Base-by-base conservation (phyloP, 2,113 vertebrate species). In the Aphelocoma coerulescens region DNA sequence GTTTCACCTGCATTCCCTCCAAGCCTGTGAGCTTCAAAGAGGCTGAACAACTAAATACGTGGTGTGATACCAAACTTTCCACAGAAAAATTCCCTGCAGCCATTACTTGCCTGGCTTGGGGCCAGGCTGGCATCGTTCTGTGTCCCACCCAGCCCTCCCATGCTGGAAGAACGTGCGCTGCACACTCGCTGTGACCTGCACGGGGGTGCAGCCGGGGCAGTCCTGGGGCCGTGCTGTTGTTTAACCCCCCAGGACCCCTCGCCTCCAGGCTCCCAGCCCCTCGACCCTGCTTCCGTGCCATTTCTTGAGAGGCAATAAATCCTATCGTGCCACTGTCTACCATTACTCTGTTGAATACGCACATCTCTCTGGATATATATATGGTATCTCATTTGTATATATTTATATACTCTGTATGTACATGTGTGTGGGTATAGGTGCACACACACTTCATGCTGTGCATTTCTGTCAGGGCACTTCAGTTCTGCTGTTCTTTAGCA, bases 291-390 rank as follows among this genome's bases (percentile, higher is more conserved):
- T 97, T 95, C 94, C 37, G 98, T 98, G 98, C 97, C 97, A 98
- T 97, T 97, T 97, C 97, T 96, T 97, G 97, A 98, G 97, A 97
- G 96, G 96, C 98, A 98, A 98, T 98, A 98, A 98, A 98, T 97
- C 85, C 97, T 97, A 94, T 98, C 88, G 96, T 98, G 96, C 97
- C 98, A 97, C 96, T 92, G 97, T 98, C 97, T 96, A 89, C 97
- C 97, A 95, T 97, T 96, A 95, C 95, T 95, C 93, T 88, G 95
- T 98, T 97, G 95, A 92, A 98, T 97, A 97, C 97, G 97, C 97
- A 98, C 97, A 98, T 97, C 96, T 97, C 93, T 94, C 97, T 92
- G 96, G 95, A 95, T 97, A 96, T 96, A 96, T 87, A 96, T 97
- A 95, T 89, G 91, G 88, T 78, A 72, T 95, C 92, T 93, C 97